Evolutionary conservation across 2,797 vertebrate genomes (phyloP), one percentile per base, ranked within the genome.

Genomic region (Phrynocephalus forsythii): DNA sequence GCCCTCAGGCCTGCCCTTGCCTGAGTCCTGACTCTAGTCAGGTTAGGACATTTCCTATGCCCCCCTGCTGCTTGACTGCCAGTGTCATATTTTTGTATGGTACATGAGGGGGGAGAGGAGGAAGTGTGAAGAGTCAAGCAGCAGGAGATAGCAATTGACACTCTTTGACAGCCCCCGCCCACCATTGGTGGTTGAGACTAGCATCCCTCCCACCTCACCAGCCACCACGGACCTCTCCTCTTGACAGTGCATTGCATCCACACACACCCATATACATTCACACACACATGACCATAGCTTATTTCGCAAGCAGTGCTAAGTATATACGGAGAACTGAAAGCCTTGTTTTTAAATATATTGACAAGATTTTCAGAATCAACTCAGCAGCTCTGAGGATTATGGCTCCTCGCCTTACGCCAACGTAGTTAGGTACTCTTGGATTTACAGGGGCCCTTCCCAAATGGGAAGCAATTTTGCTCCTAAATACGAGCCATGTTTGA

Each of bases 381-480:
- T 33, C 86, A 66, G 13, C 82, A 79, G 52, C 24, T 20, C 26
- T 78, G 72, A 5, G 1, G 22, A 52, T 33, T 44, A 71, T 30
- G 5, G 3, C 8, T 24, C 3, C 24, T 75, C 1, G 56, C 83
- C 80, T 15, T 78, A 90, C 50, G 85, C 30, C 79, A 71, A 30
- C 1, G 48, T 44, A 33, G 11, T 84, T 88, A 75, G 11, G 18
- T 22, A 68, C 1, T 77, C 1, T 30, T 0, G 63, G 9, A 1
- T 0, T 30, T n/a, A 71, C 86, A 87, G 30, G 52, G 68, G 73
- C 63, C 28, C 0, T 28, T 56, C 69, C 24, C 52, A 77, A 79
- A 89, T 10, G 44, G 69, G 66, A 89, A 83, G 28, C 75, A 6
- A 1, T n/a, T 79, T 16, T 26, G 73, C 66, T 91, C 88, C 71